Evolutionary conservation across 2,888 invertebrate genomes (phyloP).

Genomic region (Sclerodermus sp.): DNA sequence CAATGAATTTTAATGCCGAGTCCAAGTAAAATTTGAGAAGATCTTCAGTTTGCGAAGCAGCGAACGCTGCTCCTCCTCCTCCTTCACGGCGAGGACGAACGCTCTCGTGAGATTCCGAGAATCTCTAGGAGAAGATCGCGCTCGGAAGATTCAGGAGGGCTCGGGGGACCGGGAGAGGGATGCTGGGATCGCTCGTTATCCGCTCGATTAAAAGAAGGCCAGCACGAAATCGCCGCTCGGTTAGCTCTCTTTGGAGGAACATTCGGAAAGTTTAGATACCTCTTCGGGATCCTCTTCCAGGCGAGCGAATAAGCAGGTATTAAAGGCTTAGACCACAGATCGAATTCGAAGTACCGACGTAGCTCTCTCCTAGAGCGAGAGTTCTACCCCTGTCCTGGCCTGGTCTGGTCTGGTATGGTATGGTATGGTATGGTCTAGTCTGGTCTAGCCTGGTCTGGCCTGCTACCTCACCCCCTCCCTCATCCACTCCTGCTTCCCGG

Average conservation of each 20-base stretch:
- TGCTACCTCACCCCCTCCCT: slow-evolving; percentile 5
- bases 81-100: too few species aligned
- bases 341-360: slow-evolving; percentile 31
- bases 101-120: too few species aligned
- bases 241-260: slow-evolving; percentile 33
- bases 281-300: slow-evolving; percentile 36
- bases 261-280: slow-evolving; percentile 45
- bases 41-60: too few species aligned
- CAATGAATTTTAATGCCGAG: too few species aligned
- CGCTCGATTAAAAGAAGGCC: slow-evolving; percentile 20
- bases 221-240: slow-evolving; percentile 28
- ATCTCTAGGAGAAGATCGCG: too few species aligned
- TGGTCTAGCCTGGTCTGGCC: slow-evolving; percentile 7
- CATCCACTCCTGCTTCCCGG: neutral
- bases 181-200: neutral
- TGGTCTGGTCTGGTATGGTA: neutral
- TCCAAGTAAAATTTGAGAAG: too few species aligned
- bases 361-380: slow-evolving; percentile 25
- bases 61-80: too few species aligned
- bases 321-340: slow-evolving; percentile 43
- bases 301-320: slow-evolving; percentile 46
- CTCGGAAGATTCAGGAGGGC: too few species aligned
- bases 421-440: neutral
- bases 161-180: too few species aligned
- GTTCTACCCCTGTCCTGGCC: slow-evolving; percentile 11